These are phyloP conservation scores for Drosophila lacertosa DNA, from an alignment of 1,140 invertebrate species.

Conservation along the genomic window DNA sequence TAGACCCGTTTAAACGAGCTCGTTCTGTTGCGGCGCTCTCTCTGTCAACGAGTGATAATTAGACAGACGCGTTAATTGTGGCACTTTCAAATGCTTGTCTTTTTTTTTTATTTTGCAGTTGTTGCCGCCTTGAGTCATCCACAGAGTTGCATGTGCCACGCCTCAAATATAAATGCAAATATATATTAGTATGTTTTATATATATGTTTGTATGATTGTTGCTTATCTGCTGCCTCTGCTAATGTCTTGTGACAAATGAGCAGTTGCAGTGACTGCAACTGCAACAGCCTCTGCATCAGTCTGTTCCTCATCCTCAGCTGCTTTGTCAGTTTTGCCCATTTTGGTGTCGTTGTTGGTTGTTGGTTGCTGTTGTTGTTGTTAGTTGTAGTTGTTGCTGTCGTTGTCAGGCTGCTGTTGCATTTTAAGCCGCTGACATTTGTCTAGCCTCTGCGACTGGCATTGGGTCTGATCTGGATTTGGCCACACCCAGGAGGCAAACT, in stretches of 20 bases:
- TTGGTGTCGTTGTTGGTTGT: conserved; percentile 16
- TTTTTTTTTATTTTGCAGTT: conserved; percentile 1
- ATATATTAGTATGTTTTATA: conserved; percentile 10
- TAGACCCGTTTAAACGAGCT: conserved; percentile 3
- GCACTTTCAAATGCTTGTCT: conserved; percentile 45
- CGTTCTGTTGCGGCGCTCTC: conserved; percentile 5
- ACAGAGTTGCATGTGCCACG: conserved; percentile 30
- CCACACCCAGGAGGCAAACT: conserved; percentile 37
- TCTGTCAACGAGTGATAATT: conserved; percentile 64
- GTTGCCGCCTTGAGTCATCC: conserved; percentile 27
- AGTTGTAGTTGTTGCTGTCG: conserved; percentile 3
- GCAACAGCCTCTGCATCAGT: conserved; percentile 1
- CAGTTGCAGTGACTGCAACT: conserved; percentile 25
- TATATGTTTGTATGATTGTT: conserved; percentile 30
- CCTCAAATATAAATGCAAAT: conserved; percentile 23
- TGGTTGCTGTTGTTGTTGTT: neutral
- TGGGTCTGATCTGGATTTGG: conserved; percentile 38
- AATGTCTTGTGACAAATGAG: conserved; percentile 70
- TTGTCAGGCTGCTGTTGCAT: conserved; percentile 26
- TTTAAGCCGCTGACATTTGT: conserved; percentile 53
- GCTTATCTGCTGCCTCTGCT: conserved; percentile 45
- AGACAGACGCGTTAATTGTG: conserved; percentile 74
- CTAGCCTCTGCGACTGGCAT: conserved; percentile 25
- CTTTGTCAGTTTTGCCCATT: conserved; percentile 24
- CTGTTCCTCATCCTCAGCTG: neutral